These are phyloP conservation scores for Aethes cnicana DNA, from an alignment of 2,888 invertebrate species.

Conservation along the genomic window DNA sequence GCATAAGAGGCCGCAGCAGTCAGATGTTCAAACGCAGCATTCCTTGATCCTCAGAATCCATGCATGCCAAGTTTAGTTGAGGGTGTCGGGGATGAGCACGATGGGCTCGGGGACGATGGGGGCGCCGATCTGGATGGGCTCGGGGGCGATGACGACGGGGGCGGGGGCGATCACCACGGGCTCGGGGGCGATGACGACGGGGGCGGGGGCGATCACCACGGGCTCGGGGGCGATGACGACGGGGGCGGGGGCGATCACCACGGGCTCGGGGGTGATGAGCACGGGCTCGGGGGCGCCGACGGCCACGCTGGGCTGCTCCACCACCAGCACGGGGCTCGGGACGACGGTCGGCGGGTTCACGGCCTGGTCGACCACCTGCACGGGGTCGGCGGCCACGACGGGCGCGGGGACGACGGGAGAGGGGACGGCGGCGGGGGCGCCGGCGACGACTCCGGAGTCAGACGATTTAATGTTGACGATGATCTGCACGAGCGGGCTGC, in stretches of 20 bases:
- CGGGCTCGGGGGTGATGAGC: slow-evolving; percentile 30
- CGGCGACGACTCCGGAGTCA: slow-evolving; percentile 2
- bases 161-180: slow-evolving; percentile 14
- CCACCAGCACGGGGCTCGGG: slow-evolving; percentile 7
- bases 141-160: slow-evolving; percentile 29
- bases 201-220: slow-evolving; percentile 1
- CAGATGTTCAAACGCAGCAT: not conserved
- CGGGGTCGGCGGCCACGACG: slow-evolving; percentile 1
- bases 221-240: slow-evolving; percentile 8
- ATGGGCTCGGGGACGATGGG: slow-evolving; percentile 48
- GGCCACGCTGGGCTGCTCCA: not conserved
- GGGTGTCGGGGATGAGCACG: slow-evolving; percentile 47
- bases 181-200: slow-evolving; percentile 8
- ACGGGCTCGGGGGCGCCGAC: slow-evolving; percentile 30
- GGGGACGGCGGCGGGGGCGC: slow-evolving; percentile 11
- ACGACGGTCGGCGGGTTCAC: slow-evolving; percentile 3
- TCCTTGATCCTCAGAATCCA: slow-evolving; percentile 8
- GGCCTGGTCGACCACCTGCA: slow-evolving; percentile 9
- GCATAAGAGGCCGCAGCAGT: not conserved
- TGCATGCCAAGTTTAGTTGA: slow-evolving; percentile 42
- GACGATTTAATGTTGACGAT: slow-evolving; percentile 35
- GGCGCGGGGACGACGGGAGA: slow-evolving; percentile 9
- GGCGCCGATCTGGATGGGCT: slow-evolving; percentile 36
- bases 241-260: slow-evolving; percentile 32
- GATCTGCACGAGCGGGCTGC: slow-evolving; percentile 35